phyloP scores from a whole-genome alignment of 2,113 vertebrate genomes.

The Phalacrocorax aristotelis region DNA sequence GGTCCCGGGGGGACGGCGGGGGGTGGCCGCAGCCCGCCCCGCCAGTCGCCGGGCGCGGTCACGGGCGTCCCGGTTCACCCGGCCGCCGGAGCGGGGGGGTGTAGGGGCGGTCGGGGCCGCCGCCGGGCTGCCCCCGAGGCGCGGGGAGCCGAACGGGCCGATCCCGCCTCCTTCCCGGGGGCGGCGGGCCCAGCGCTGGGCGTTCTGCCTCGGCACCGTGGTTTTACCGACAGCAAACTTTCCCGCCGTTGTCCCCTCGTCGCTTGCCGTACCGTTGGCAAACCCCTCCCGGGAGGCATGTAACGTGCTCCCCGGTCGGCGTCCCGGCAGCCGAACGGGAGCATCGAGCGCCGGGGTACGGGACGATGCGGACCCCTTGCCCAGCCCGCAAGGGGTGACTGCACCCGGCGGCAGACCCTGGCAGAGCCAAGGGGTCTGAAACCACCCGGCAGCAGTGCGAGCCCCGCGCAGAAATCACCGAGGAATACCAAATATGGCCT shows the following conservation, averaged over 20 bases:
- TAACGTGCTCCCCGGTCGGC: accelerated
- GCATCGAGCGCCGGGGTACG: accelerated
- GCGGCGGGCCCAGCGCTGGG: background rate
- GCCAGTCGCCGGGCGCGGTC: no score
- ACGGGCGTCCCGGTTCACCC: no score
- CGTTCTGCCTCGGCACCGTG: background rate
- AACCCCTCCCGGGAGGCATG: no score
- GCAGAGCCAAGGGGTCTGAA: background rate
- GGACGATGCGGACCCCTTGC: background rate
- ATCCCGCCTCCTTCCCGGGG: background rate
- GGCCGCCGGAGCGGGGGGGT: no score
- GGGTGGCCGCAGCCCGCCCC: no score
- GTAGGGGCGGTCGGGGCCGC: no score
- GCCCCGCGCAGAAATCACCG: background rate
- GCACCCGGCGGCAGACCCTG: background rate
- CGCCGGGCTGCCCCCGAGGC: no score
- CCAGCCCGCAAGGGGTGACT: accelerated
- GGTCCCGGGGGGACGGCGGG: no score
- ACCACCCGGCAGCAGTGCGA: background rate
- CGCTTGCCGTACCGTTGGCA: accelerated
- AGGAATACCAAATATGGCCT: background rate
- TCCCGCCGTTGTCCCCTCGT: background rate
- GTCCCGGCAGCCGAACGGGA: accelerated
- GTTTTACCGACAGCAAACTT: background rate
- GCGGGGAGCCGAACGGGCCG: no score